Conservation (phyloP, 2,797 vertebrate species). For the Sebastiscus albofasciatus region DNA sequence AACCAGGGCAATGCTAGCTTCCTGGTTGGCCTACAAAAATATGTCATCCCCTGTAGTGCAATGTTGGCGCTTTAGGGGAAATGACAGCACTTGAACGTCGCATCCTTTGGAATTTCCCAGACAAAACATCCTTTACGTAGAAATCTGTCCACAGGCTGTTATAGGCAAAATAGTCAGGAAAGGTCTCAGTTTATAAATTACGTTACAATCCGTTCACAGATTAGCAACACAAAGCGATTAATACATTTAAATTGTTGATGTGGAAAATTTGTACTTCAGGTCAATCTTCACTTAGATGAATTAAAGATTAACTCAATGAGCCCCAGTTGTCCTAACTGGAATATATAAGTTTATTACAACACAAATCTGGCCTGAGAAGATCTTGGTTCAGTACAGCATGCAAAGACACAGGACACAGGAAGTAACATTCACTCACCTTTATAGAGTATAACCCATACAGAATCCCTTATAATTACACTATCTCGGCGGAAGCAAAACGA, state of each 20-base stretch:
- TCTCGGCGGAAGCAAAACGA: not conserved
- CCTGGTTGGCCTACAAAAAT: no score
- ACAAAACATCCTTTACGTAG: not conserved
- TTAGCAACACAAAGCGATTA: not conserved
- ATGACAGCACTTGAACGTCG: not conserved
- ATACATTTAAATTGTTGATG: not conserved
- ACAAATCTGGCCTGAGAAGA: not conserved
- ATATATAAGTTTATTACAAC: not conserved
- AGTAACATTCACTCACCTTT: not conserved
- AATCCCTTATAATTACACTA: not conserved
- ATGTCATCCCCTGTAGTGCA: no score
- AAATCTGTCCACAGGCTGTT: not conserved
- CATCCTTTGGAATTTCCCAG: not conserved
- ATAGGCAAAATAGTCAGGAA: not conserved
- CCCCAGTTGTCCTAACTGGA: not conserved
- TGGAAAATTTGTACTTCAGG: not conserved
- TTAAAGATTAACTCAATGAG: not conserved
- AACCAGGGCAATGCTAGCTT: no score
- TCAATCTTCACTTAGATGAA: not conserved
- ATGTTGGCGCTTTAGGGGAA: not conserved
- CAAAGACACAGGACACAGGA: no score
- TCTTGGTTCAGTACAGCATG: not conserved
- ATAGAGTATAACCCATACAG: not conserved
- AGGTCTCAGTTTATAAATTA: not conserved
- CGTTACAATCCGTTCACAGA: not conserved